Percentiles rank a stretch among this genome's conserved stretches.
These are phyloP conservation scores for Cybosia mesomella DNA, from an alignment of 2,888 invertebrate genomes.

Conservation along the genomic window DNA sequence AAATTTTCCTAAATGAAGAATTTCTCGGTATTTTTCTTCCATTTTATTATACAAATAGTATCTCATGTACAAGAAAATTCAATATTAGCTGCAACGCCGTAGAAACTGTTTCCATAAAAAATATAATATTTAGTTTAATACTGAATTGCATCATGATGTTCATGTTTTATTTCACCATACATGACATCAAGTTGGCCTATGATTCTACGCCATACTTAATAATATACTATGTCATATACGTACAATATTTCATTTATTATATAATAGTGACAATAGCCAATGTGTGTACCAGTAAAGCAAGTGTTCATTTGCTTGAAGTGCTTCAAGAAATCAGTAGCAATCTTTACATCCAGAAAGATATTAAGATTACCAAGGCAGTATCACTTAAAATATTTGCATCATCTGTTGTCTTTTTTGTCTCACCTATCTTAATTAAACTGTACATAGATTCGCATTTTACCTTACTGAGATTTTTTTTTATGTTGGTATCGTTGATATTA, in stretches of 20 bases:
- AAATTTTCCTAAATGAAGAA: neutral
- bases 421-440: neutral
- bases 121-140: neutral
- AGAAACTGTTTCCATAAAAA: neutral
- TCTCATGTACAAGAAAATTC: conserved; percentile 5
- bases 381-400: neutral
- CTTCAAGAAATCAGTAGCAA: neutral
- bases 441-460: neutral
- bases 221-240: neutral
- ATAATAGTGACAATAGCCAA: no score
- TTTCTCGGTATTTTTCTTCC: conserved; percentile 7
- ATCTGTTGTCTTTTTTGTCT: neutral
- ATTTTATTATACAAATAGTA: conserved; percentile 7
- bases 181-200: neutral
- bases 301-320: neutral
- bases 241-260: neutral
- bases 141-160: neutral
- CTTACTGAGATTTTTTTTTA: neutral
- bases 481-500: neutral
- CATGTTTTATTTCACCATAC: neutral
- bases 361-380: neutral
- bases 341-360: neutral
- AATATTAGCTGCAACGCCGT: neutral
- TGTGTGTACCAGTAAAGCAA: neutral
- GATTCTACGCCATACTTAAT: no score